Percentiles rank a stretch among this genome's conserved stretches.
These are phyloP conservation scores for Alosa sapidissima DNA, from an alignment of 2,797 vertebrate genomes.

Conservation along the genomic window DNA sequence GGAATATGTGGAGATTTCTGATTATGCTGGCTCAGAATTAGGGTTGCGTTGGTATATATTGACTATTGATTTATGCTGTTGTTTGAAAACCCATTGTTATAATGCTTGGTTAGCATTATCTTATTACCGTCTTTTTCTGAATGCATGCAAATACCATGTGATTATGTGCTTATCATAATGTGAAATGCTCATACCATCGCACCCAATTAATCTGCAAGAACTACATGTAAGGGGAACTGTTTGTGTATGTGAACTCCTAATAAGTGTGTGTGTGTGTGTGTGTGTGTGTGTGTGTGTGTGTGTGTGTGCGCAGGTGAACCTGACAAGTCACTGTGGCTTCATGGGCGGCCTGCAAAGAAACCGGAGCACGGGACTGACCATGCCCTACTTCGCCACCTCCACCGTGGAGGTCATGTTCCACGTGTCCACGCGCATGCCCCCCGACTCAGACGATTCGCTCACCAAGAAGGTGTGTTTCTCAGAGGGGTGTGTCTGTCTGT, in stretches of 20 bases:
- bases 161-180: no score
- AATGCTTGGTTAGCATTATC: no score
- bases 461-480: slow-evolving; percentile 88
- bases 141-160: no score
- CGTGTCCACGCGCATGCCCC: slow-evolving; percentile 97
- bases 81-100: background rate
- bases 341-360: slow-evolving; percentile 97
- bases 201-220: no score
- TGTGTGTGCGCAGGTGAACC: slow-evolving; percentile 83
- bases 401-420: slow-evolving; percentile 98
- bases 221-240: background rate
- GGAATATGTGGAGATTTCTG: background rate
- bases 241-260: background rate
- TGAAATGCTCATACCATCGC: no score
- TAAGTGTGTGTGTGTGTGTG: slow-evolving; percentile 1
- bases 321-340: slow-evolving; percentile 95
- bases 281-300: slow-evolving; percentile 16
- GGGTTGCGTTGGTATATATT: background rate
- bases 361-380: slow-evolving; percentile 93
- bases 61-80: no score
- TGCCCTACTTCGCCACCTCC: slow-evolving; percentile 96
- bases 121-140: no score
- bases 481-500: background rate
- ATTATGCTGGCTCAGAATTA: background rate
- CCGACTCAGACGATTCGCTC: slow-evolving; percentile 94